Evolutionary conservation across 1,140 invertebrate genomes (phyloP).

Genomic region (Uloborus diversus): DNA sequence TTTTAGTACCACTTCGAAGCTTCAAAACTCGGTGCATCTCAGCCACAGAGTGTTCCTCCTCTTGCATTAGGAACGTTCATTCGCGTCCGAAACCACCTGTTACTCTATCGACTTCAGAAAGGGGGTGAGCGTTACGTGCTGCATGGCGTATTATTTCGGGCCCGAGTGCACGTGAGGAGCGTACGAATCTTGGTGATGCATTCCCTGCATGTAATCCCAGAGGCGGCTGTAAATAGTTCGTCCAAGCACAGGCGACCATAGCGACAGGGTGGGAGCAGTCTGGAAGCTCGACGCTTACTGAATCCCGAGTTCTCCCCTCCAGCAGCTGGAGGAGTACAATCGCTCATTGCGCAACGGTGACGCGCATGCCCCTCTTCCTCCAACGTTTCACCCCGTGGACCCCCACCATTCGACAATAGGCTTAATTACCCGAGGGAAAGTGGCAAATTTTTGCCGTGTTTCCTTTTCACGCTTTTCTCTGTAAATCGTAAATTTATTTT

Average conservation of each 20-base stretch:
- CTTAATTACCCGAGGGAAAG: conserved; percentile 32
- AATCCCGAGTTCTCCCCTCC: background rate
- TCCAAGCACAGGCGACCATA: background rate
- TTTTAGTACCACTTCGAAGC: too few relatives aligned
- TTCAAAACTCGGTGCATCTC: too few relatives aligned
- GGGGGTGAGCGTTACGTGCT: too few relatives aligned
- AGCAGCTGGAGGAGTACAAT: background rate
- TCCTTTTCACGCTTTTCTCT: background rate
- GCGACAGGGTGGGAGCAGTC: background rate
- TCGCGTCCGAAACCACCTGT: too few relatives aligned
- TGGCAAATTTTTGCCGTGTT: conserved; percentile 25
- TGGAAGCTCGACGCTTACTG: background rate
- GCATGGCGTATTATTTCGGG: too few relatives aligned
- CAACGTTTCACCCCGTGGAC: background rate
- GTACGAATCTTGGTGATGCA: background rate
- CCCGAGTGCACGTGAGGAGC: background rate
- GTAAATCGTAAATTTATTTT: conserved; percentile 20
- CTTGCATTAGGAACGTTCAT: too few relatives aligned
- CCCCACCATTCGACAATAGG: too few relatives aligned
- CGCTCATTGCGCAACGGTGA: background rate
- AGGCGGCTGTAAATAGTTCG: conserved; percentile 1
- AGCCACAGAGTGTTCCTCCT: too few relatives aligned
- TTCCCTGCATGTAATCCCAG: conserved; percentile 10
- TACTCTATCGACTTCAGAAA: too few relatives aligned
- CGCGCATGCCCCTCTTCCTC: background rate